Base-by-base conservation (phyloP, 1,140 invertebrate species). In the Gonatopus flavifemur region DNA sequence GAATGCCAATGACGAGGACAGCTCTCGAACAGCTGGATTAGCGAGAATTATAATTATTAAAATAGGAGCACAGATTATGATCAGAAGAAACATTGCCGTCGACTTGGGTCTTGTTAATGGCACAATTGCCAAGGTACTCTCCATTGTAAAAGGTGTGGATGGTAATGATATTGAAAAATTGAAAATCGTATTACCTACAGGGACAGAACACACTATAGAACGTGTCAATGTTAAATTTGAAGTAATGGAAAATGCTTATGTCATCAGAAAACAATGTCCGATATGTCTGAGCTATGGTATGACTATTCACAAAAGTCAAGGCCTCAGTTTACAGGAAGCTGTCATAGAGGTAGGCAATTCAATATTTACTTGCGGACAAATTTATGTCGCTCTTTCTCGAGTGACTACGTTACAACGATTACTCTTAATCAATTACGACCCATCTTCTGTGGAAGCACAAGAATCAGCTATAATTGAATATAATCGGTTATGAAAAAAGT, bases 371-470 rank as follows among this genome's bases (percentile, higher is more conserved):
- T 41, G 28, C 42, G 74, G 70, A 10, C 67, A 74, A 57, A 55
- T 52, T 28, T 77, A 72, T 57, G 70, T 75, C 16, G 70, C 72
- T 33, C 48, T 73, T 5, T 72, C 69, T n/a, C 57, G 69, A 46
- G 62, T 71, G 8, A 68, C 56, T 13, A 59, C 40, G 6, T 48
- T 76, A 9, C 36, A 67, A 19, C 67, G 69, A 28, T 38, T 67
- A 20, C 53, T 67, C 53, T 40, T 74, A 30, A 58, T 70, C 7
- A 69, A 73, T 59, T 69, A 58, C 31, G 60, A 67, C 57, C 59
- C 59, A 28, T 30, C 24, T 30, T 40, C 46, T 9, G 43, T 67
- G 13, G 60, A 55, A 53, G 59, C 61, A 36, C 39, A 49, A 25
- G 33, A 51, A 42, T 44, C 16, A 22, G 59, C 62, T 15, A 61